Conservation (phyloP, 2,888 invertebrate species). For the Colletes collaris region DNA sequence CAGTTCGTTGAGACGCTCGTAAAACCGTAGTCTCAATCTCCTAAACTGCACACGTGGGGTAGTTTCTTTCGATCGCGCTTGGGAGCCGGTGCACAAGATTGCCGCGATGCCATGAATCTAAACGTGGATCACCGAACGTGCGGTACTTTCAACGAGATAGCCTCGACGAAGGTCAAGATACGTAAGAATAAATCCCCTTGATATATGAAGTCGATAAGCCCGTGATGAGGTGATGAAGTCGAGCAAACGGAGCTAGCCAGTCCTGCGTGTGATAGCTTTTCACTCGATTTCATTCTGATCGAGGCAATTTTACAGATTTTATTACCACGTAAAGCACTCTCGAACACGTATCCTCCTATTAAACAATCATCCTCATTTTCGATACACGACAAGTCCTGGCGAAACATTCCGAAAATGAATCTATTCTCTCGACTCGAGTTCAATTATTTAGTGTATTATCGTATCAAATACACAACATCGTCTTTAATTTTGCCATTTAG, state of each 20-base stretch:
- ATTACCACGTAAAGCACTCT: constrained; percentile 10
- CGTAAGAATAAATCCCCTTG: constrained; percentile 34
- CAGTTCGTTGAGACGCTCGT: constrained; percentile 12
- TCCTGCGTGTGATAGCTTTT: constrained; percentile 73
- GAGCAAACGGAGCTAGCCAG: constrained; percentile 59
- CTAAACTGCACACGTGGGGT: constrained; percentile 11
- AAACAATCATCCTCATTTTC: background rate
- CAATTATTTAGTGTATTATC: no score
- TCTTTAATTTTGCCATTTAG: no score
- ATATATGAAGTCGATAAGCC: constrained; percentile 58
- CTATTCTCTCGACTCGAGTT: no score
- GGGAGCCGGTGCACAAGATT: constrained; percentile 18
- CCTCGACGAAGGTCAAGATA: constrained; percentile 48
- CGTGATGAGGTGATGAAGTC: constrained; percentile 63
- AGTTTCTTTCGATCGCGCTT: constrained; percentile 9
- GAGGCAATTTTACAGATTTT: constrained; percentile 49
- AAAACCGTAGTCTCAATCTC: constrained; percentile 17
- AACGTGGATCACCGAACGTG: constrained; percentile 17
- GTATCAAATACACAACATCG: no score
- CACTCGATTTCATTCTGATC: constrained; percentile 76
- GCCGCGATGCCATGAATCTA: constrained; percentile 44
- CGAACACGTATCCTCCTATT: background rate
- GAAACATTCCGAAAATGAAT: no score
- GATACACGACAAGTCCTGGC: no score
- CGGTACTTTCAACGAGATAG: constrained; percentile 38